Evolutionary conservation across 2,888 invertebrate genomes (phyloP), one percentile per base, ranked within the genome.

Genomic region (Acrobasis consociella): DNA sequence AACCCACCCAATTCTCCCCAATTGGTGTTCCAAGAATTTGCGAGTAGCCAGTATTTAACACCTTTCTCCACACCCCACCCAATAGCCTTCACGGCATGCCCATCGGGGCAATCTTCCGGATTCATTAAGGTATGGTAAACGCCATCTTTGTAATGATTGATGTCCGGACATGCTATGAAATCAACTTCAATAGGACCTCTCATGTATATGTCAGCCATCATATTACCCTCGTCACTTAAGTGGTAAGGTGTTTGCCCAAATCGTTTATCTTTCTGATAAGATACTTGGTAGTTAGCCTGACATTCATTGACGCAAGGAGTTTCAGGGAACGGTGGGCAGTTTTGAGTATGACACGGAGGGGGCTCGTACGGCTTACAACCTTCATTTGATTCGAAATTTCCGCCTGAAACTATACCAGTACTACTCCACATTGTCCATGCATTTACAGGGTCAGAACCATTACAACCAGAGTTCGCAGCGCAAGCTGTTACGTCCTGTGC

Each of bases 1-100:
- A 92, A 96, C 2, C 96, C 96, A 77, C 49, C 93, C 78, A 94
- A 90, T 77, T 96, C 94, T 69, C 97, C 97, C 97, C 97, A 97
- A 81, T 97, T 97, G 1, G 93, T 92, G 85, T 97, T 97, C 97
- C 97, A 97, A 0, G 96, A 96, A 88, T 97, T 97, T 64, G 96
- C 96, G 67, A 96, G 93, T 11, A 96, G 89, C 97, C 97, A 97
- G 81, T 97, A 97, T 13, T 95, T 95, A 8, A 93, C 93, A 13
- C 92, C 93, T 52, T 93, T 90, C 64, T 96, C 95, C 0, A 93
- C 93, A 46, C 97, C 97, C 96, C 97, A 97, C 11, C 97, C 97
- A 49, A 97, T 81, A 52, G 97, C 94, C 74, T 95, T 63, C 0
- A 65, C 61, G 11, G 63, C 49, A 22, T 65, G 63, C 3, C 31